phyloP scores from a whole-genome alignment of 92 coral and sea anemone species.

The Epizoanthus stellaris region DNA sequence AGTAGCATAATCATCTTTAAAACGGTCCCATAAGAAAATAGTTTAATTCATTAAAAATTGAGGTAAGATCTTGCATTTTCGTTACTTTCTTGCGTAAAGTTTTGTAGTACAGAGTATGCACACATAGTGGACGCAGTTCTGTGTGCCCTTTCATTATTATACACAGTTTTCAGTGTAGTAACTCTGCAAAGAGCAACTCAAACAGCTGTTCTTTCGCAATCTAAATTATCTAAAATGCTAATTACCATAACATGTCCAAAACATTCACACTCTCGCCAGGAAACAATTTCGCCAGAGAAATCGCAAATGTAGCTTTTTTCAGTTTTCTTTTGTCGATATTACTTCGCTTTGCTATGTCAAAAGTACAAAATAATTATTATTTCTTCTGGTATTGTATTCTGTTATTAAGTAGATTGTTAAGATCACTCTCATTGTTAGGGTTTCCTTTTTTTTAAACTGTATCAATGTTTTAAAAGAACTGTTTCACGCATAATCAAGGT shows the following conservation, averaged over 20 bases:
- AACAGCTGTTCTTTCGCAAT: slow-evolving; percentile 40
- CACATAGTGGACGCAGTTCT: too few species aligned
- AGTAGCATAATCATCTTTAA: not conserved
- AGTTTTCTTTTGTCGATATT: not conserved
- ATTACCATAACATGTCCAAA: not conserved
- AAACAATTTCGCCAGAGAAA: not conserved
- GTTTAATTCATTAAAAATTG: too few species aligned
- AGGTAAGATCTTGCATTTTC: too few species aligned
- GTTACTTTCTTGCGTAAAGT: too few species aligned
- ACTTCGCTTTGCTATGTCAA: not conserved
- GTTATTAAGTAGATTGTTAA: not conserved
- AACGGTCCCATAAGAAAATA: too few species aligned
- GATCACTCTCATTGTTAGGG: not conserved
- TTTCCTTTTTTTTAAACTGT: slow-evolving; percentile 8
- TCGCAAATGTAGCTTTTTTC: not conserved
- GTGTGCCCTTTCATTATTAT: not conserved
- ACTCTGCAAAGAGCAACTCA: too few species aligned
- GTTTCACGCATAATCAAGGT: slow-evolving; percentile 15
- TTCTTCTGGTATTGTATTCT: slow-evolving; percentile 22
- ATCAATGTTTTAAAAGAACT: slow-evolving; percentile 24
- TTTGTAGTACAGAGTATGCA: too few species aligned
- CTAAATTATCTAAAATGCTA: not conserved
- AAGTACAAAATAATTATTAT: not conserved
- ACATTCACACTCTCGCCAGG: slow-evolving; percentile 1
- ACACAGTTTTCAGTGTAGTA: too few species aligned